Evolutionary conservation across 2,888 invertebrate genomes (phyloP), one percentile per base, ranked within the genome.

Genomic region (Ochropleura plecta): DNA sequence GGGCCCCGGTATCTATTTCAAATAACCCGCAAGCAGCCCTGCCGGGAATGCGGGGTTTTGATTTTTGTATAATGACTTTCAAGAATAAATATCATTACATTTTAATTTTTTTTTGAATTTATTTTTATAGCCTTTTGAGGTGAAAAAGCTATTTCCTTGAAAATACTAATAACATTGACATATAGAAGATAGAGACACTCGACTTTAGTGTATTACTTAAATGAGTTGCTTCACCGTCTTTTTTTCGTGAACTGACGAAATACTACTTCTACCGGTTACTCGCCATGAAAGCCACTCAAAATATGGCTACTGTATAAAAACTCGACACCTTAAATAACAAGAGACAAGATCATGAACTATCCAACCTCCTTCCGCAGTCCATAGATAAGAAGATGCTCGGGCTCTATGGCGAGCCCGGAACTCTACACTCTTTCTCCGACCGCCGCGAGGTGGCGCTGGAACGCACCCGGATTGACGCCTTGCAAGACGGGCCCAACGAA

Each of bases 351-450:
- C 48, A 65, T 20, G 40, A 63, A 46, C 18, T 57, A 49, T 65
- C 16, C 8, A 51, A 18, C 10, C 18, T 14, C 9, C n/a, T 63
- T 62, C 40, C 46, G 9, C 92, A 98, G 97, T 95, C 97, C 53
- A 96, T 98, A 89, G 97, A 98, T 89, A 92, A 94, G 30, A 98
- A 97, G 89, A 97, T 98, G 93, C 94, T 98, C 66, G 98, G 98
- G 6, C 97, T 97, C 0, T 98, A 98, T 91, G 97, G 96, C 62
- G 90, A 93, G 0, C 30, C 30, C 30, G 94, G 91, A 3, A 83
- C 81, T 2, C 81, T 91, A 14, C 91, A 93, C 60, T 90, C 82
- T 1, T 86, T 93, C 20, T 94, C 93, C 0, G 42, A 87, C 0
- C 89, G 92, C 0, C 88, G 88, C 3, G 90, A 92, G 70, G 92